Conservation (phyloP, 2,797 vertebrate species). For the Neoniphon sammara region DNA sequence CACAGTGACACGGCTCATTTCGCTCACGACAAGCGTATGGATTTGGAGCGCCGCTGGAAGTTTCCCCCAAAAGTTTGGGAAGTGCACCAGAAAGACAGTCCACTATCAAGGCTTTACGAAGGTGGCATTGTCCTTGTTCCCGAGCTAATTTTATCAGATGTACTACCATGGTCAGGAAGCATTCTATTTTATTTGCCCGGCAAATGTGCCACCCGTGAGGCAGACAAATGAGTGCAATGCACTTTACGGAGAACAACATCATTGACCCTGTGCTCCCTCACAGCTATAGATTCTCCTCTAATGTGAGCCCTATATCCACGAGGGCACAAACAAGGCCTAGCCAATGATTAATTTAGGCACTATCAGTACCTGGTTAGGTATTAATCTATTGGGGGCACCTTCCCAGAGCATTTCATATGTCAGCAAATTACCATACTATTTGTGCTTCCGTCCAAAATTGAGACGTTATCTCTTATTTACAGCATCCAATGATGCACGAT, state of each 20-base stretch:
- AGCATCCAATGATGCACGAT: constrained; percentile 1
- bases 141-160: constrained; percentile 81
- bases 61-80: constrained; percentile 57
- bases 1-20: constrained; percentile 54
- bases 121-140: constrained; percentile 74
- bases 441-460: constrained; percentile 33
- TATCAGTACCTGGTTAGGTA: constrained; percentile 61
- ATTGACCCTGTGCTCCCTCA: constrained; percentile 71
- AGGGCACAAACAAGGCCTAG: constrained; percentile 62
- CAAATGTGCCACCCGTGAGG: constrained; percentile 73
- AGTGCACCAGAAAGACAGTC: constrained; percentile 63
- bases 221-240: constrained; percentile 75
- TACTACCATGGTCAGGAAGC: constrained; percentile 65
- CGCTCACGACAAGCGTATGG: constrained; percentile 50
- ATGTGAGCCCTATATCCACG: constrained; percentile 59
- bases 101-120: constrained; percentile 60
- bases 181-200: constrained; percentile 70
- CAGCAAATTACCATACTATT: constrained; percentile 48
- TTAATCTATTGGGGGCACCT: constrained; percentile 61
- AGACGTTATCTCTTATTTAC: constrained; percentile 50
- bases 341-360: constrained; percentile 69
- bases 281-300: constrained; percentile 71
- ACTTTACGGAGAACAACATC: constrained; percentile 77
- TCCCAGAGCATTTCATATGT: constrained; percentile 52
- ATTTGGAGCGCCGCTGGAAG: constrained; percentile 45